phyloP scores from a whole-genome alignment of 64 coral and sea anemone species.

The Stylophora pistillata region DNA sequence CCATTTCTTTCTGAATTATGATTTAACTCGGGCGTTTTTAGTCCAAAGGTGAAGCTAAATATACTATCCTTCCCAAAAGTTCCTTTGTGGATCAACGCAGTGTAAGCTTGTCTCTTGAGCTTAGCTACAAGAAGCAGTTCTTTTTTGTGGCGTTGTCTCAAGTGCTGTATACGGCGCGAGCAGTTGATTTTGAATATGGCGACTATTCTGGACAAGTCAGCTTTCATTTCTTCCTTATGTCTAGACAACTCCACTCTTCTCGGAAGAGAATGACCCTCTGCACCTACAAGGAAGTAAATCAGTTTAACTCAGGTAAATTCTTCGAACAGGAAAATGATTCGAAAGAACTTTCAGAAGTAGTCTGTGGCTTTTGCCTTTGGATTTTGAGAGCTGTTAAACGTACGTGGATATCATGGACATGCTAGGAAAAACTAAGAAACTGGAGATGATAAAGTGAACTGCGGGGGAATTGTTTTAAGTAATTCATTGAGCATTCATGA shows the following conservation, averaged over 20 bases:
- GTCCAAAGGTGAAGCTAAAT: not conserved
- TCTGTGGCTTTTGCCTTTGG: too few relatives aligned
- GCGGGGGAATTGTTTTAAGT: too few relatives aligned
- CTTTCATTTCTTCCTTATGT: conserved; percentile 6
- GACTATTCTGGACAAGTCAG: conserved; percentile 53
- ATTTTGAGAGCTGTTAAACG: too few relatives aligned
- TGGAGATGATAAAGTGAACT: too few relatives aligned
- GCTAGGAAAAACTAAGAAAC: too few relatives aligned
- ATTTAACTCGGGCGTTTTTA: not conserved
- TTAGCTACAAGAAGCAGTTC: conserved; percentile 45
- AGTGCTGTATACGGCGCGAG: not conserved
- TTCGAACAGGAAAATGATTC: not conserved
- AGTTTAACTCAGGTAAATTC: not conserved
- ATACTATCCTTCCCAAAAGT: conserved; percentile 32
- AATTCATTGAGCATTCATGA: too few relatives aligned
- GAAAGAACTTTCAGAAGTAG: not conserved
- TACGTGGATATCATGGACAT: too few relatives aligned
- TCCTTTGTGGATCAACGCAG: conserved; percentile 15
- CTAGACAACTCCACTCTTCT: conserved; percentile 17
- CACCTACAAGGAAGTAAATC: not conserved
- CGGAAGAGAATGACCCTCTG: not conserved
- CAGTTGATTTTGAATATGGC: conserved; percentile 43
- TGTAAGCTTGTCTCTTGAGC: conserved; percentile 31
- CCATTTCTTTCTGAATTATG: conserved; percentile 11
- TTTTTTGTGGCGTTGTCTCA: conserved; percentile 41